These are phyloP conservation scores for Eptesicus fuscus DNA, from an alignment of 2,113 vertebrate species.

Conservation along the genomic window DNA sequence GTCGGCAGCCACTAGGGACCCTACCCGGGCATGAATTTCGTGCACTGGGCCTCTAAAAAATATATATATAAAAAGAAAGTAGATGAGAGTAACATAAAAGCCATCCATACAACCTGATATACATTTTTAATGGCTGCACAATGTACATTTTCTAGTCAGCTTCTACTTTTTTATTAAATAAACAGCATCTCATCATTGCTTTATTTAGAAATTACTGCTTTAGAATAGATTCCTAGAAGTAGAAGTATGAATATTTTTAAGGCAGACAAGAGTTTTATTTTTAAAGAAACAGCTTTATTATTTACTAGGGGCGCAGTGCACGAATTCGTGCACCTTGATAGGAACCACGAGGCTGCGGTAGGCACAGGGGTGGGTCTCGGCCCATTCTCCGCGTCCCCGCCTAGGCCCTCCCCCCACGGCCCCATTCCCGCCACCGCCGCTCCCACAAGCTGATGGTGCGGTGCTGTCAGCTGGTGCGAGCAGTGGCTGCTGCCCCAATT, in stretches of 20 bases:
- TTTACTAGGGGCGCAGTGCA: background rate
- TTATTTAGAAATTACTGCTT: conserved; percentile 30
- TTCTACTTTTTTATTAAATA: conserved; percentile 8
- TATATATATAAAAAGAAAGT: background rate
- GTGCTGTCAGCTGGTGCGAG: too few species aligned
- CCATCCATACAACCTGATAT: background rate
- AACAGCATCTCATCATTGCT: background rate
- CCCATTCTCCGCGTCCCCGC: too few species aligned
- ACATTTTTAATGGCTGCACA: background rate
- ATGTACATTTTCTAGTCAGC: background rate
- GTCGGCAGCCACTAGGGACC: too few species aligned
- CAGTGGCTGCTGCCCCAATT: too few species aligned
- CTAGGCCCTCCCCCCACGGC: too few species aligned
- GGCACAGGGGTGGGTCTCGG: too few species aligned
- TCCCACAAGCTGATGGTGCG: too few species aligned
- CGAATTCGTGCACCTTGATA: too few species aligned
- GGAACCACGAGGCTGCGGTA: too few species aligned
- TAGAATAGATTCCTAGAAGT: background rate
- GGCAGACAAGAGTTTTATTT: conserved; percentile 37
- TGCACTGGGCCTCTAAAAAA: too few species aligned
- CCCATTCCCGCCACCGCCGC: too few species aligned
- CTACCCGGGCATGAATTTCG: too few species aligned
- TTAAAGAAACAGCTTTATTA: conserved; percentile 23
- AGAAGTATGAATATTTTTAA: conserved; percentile 27
- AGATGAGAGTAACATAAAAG: background rate